Percentiles rank a stretch among this genome's conserved stretches.
These are phyloP conservation scores for Pachypanchax playfairii DNA, from an alignment of 2,113 vertebrate species.

Conservation along the genomic window DNA sequence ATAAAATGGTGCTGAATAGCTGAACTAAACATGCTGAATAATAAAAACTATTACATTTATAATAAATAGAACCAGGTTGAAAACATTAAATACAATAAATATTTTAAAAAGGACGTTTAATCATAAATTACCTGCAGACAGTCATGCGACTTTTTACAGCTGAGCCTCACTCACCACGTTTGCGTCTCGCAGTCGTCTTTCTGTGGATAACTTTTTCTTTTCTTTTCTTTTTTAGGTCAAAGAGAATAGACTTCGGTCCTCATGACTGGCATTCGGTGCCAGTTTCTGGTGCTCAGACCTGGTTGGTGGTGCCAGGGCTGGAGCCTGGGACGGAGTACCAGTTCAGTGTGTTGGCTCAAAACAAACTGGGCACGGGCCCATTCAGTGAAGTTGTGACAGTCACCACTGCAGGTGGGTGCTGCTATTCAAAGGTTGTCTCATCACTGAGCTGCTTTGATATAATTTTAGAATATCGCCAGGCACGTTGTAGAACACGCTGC, in stretches of 20 bases:
- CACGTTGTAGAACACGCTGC: constrained; percentile 17
- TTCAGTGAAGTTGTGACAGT: constrained; percentile 99
- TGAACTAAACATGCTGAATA: too few relatives aligned
- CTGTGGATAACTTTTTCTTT: neutral
- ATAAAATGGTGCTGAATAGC: too few relatives aligned
- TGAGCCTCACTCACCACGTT: too few relatives aligned
- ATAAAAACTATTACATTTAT: too few relatives aligned
- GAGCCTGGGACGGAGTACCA: constrained; percentile 97
- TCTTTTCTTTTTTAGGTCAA: constrained; percentile 83
- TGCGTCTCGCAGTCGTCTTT: constrained; percentile 2
- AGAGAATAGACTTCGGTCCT: constrained; percentile 94
- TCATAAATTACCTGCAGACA: too few relatives aligned
- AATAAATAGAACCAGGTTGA: too few relatives aligned
- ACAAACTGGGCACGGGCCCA: constrained; percentile 97
- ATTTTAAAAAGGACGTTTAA: too few relatives aligned
- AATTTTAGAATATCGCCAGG: constrained; percentile 23
- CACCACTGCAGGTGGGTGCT: constrained; percentile 93
- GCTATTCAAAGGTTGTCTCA: constrained; percentile 23
- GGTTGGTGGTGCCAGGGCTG: constrained; percentile 91
- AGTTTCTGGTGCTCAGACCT: constrained; percentile 88
- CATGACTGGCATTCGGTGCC: constrained; percentile 97
- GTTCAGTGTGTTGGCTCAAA: constrained; percentile 99
- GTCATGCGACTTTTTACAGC: neutral
- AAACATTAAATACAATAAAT: too few relatives aligned
- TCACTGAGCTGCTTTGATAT: constrained; percentile 2